Conservation (phyloP, 2,888 invertebrate species). For the Octonoba sinensis region DNA sequence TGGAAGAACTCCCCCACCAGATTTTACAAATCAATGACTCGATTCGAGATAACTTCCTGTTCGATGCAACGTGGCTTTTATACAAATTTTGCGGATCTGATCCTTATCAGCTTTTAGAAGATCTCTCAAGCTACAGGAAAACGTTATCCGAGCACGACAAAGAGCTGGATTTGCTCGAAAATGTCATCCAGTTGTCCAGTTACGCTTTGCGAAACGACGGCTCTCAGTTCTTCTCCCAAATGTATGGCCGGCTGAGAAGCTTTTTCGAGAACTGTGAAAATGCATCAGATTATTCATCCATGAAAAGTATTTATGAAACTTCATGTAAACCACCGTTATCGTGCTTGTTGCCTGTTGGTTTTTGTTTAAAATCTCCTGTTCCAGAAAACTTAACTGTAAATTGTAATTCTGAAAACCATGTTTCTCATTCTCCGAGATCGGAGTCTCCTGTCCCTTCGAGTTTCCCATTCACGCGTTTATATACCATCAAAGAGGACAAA, state of each 20-base stretch:
- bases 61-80: slow-evolving; percentile 83
- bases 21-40: slow-evolving; percentile 68
- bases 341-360: slow-evolving; percentile 77
- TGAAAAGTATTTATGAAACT: slow-evolving; percentile 59
- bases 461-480: slow-evolving; percentile 76
- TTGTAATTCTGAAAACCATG: slow-evolving; percentile 37
- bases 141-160: slow-evolving; percentile 69
- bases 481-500: slow-evolving; percentile 78
- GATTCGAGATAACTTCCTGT: slow-evolving; percentile 80
- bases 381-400: slow-evolving; percentile 22
- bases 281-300: slow-evolving; percentile 59
- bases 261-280: slow-evolving; percentile 68
- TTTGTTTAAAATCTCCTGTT: slow-evolving; percentile 65
- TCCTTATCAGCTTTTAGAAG: slow-evolving; percentile 65
- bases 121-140: slow-evolving; percentile 47
- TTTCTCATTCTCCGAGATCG: slow-evolving; percentile 20
- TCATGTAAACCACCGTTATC: slow-evolving; percentile 73
- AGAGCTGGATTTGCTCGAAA: slow-evolving; percentile 73
- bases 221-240: slow-evolving; percentile 83
- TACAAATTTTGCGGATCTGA: slow-evolving; percentile 79
- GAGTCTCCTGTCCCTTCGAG: slow-evolving; percentile 64
- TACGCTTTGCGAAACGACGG: slow-evolving; percentile 85
- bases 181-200: slow-evolving; percentile 80
- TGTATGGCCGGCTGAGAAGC: slow-evolving; percentile 73
- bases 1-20: slow-evolving; percentile 81